Percentiles rank a stretch among this genome's conserved stretches.
Evolutionary conservation across 2,888 invertebrate genomes (phyloP).

Genomic region (Cryptus viduatorius): DNA sequence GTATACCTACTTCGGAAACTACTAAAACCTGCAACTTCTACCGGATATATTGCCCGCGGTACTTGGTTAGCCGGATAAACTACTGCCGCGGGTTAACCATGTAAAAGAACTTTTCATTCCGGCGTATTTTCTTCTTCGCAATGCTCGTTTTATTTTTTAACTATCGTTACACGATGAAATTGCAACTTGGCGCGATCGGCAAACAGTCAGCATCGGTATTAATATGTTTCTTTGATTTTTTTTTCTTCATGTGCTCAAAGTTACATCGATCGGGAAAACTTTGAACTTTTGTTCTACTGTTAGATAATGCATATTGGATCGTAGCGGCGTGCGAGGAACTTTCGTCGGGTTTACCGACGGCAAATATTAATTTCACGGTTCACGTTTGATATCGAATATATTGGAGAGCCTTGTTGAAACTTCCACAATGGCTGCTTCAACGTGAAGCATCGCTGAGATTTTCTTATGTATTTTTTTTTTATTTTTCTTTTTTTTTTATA

Average conservation of each 20-base stretch:
- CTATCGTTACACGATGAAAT: not conserved
- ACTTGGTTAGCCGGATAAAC: conserved; percentile 1
- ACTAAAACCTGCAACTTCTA: conserved; percentile 41
- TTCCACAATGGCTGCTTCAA: conserved; percentile 19
- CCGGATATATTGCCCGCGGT: conserved; percentile 19
- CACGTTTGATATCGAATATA: conserved; percentile 39
- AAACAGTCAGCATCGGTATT: not conserved
- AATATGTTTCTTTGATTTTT: not conserved
- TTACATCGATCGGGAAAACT: not conserved
- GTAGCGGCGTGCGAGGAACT: not conserved
- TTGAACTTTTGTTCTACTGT: not conserved
- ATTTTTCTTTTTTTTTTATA: not conserved
- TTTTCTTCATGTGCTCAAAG: not conserved
- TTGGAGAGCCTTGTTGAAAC: conserved; percentile 29
- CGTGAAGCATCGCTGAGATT: not conserved
- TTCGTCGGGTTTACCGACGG: conserved; percentile 14
- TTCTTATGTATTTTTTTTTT: not conserved
- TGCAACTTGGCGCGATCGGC: not conserved
- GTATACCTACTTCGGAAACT: conserved; percentile 20
- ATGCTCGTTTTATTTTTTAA: not conserved
- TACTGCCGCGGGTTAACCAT: conserved; percentile 6
- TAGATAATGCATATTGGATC: conserved; percentile 13
- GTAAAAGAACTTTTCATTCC: conserved; percentile 46
- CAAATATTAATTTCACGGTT: conserved; percentile 58
- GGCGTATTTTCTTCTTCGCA: not conserved